These are phyloP conservation scores for Lynx canadensis DNA, from an alignment of 2,113 vertebrate species.

Conservation along the genomic window DNA sequence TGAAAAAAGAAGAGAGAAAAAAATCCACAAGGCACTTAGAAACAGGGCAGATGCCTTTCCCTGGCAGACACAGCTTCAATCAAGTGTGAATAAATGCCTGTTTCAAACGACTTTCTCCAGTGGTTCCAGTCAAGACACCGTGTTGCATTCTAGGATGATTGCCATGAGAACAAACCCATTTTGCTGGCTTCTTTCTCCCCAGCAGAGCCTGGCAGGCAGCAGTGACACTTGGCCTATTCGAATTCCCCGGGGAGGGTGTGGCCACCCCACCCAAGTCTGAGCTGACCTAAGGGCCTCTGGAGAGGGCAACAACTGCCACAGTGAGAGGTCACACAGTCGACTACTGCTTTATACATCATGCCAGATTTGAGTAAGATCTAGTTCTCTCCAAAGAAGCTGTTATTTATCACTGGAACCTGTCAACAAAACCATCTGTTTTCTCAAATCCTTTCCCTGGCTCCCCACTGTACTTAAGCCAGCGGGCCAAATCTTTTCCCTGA, in stretches of 20 bases:
- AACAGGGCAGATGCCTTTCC: background rate
- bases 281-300: background rate
- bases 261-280: background rate
- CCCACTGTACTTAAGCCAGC: background rate
- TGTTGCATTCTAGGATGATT: too few relatives aligned
- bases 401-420: background rate
- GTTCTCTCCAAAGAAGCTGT: background rate
- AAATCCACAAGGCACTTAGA: background rate
- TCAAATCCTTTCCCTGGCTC: background rate
- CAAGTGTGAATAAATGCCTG: background rate
- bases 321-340: background rate
- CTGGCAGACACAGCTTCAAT: background rate
- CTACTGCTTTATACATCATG: background rate
- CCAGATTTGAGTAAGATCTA: background rate
- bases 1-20: constrained; percentile 65
- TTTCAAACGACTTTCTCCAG: background rate
- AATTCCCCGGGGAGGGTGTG: background rate
- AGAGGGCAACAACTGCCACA: background rate
- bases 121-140: background rate
- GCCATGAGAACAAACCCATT: too few relatives aligned
- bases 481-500: too few relatives aligned
- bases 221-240: rapidly evolving
- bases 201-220: rapidly evolving
- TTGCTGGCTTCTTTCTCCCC: background rate
- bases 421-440: background rate